Evolutionary conservation across 2,113 vertebrate genomes (phyloP).

Genomic region (Anhinga anhinga): DNA sequence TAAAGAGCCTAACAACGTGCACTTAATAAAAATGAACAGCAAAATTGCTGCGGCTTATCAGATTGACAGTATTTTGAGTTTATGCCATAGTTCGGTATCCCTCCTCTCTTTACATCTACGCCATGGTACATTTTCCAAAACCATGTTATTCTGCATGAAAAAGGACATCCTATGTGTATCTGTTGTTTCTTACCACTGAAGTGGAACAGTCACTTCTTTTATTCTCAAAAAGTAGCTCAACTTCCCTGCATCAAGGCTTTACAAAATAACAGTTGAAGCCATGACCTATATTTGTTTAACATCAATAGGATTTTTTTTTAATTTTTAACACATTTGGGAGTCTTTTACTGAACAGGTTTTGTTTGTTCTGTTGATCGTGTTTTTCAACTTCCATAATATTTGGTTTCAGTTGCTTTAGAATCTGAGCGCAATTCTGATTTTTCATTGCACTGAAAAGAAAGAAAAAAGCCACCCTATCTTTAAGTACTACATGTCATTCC

Average conservation of each 20-base stretch:
- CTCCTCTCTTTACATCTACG: not conserved
- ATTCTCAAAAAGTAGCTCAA: not conserved
- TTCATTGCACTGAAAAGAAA: not conserved
- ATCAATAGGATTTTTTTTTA: not conserved
- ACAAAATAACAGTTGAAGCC: not conserved
- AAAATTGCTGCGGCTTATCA: not conserved
- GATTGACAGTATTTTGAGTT: not conserved
- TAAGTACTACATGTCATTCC: not conserved
- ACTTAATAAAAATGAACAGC: not conserved
- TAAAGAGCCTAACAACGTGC: not conserved
- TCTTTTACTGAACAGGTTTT: not conserved
- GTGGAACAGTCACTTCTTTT: not conserved
- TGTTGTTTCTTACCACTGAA: not conserved
- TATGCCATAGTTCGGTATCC: not conserved
- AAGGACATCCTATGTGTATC: not conserved
- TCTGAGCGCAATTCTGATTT: not conserved
- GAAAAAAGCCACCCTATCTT: fast-evolving
- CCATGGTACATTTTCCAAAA: not conserved
- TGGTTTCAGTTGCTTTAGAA: not conserved
- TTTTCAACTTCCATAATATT: not conserved
- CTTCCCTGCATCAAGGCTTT: not conserved
- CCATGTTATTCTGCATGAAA: not conserved
- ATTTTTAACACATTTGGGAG: not conserved
- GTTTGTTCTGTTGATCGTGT: not conserved
- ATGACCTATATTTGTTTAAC: not conserved